Base-by-base conservation (phyloP, 2,888 invertebrate genomes). In the Tetranychus piercei region DNA sequence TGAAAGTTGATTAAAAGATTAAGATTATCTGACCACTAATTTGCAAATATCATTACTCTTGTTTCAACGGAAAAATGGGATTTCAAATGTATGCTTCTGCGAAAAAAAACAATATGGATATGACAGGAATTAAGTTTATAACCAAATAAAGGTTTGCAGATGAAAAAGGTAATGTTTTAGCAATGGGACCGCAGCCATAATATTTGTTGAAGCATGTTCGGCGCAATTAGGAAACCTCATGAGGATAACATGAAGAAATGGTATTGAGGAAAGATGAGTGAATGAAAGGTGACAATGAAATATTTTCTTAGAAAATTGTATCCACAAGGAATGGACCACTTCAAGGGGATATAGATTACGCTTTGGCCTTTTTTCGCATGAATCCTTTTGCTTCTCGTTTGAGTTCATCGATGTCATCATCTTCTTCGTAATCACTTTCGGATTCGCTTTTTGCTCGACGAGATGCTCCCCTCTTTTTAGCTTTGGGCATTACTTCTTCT, bases 381-480 rank as follows among this genome's bases (percentile, higher is more conserved):
- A 74, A 74, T 43, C 77, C 73, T 72, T 76, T 77, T 73, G 75
- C 76, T 71, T 77, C 77, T 74, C 77, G 78, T 34, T 75, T 75
- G 18, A 78, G 69, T 71, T 75, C 75, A n/a, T 78, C 77, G 18
- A 76, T 67, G 73, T 78, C 78, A 44, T 78, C 78, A 45, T 77
- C 78, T 67, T 78, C 78, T 20, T 77, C 77, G 66, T 76, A 78
- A 65, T 79, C 78, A 70, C 77, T 77, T 71, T 78, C 78, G 74
- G 78, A 78, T 45, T 78, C 77, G 65, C 75, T 74, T 23, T 76
- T 75, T 34, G 75, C 23, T 73, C 74, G 66, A 55, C 66, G 34
- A 55, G 55, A 9, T 55, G 55, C 55, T 67, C 73, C 72, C 64
- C 72, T 76, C 71, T 72, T 75, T 71, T 75, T 23, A 65, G 75